phyloP scores from a whole-genome alignment of 2,888 invertebrate species.

The Agonopterix arenella region DNA sequence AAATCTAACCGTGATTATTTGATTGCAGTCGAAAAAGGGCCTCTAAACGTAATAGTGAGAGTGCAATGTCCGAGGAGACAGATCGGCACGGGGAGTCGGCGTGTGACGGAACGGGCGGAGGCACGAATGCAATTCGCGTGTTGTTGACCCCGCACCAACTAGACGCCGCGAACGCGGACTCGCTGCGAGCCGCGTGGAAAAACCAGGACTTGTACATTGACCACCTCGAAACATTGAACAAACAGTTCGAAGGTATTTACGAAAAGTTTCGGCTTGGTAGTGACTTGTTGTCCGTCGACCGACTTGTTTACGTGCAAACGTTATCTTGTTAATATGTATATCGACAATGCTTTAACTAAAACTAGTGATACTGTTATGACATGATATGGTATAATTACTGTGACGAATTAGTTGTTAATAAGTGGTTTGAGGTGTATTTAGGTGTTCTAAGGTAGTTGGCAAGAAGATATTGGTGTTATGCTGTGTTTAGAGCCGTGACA shows the following conservation, averaged over 20 bases:
- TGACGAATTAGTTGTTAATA: conserved; percentile 49
- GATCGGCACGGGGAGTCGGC: conserved; percentile 67
- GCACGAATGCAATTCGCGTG: conserved; percentile 73
- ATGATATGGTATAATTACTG: conserved; percentile 50
- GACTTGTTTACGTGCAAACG: conserved; percentile 41
- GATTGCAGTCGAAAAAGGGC: conserved; percentile 65
- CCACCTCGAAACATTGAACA: conserved; percentile 83
- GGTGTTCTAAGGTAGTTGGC: conserved; percentile 53
- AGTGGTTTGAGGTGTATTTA: conserved; percentile 69
- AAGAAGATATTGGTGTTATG: conserved; percentile 47
- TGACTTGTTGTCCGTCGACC: conserved; percentile 55
- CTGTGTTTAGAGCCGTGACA: conserved; percentile 44
- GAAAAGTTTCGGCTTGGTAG: conserved; percentile 71
- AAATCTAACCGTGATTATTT: conserved; percentile 52
- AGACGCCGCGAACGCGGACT: conserved; percentile 79
- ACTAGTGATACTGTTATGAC: conserved; percentile 63
- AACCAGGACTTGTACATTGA: conserved; percentile 87
- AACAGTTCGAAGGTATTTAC: conserved; percentile 87
- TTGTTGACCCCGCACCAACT: conserved; percentile 80
- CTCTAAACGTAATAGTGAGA: conserved; percentile 58
- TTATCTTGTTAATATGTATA: conserved; percentile 56
- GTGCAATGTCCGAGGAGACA: conserved; percentile 74
- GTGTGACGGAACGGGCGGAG: conserved; percentile 65
- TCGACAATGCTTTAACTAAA: conserved; percentile 77
- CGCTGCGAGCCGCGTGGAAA: conserved; percentile 83